phyloP scores from a whole-genome alignment of 2,797 vertebrate genomes.

The Emys orbicularis region DNA sequence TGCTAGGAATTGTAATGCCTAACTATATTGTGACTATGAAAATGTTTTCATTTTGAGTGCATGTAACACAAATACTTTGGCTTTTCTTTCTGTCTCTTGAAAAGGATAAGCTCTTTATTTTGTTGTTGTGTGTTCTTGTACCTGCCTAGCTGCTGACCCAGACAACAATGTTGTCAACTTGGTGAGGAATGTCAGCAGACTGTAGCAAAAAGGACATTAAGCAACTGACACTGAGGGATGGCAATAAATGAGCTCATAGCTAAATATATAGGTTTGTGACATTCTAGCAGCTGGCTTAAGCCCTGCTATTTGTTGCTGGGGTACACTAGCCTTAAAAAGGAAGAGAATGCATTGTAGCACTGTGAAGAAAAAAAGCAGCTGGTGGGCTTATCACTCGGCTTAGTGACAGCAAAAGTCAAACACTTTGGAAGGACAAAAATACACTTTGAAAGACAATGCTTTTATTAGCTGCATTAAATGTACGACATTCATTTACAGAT shows the following conservation, averaged over 20 bases:
- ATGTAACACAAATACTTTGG: conserved; percentile 23
- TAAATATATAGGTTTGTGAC: conserved; percentile 84
- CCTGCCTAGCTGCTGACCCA: conserved; percentile 19
- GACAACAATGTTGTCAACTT: conserved; percentile 8
- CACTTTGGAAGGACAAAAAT: conserved; percentile 75
- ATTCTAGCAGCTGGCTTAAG: conserved; percentile 77
- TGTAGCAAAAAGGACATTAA: conserved; percentile 62
- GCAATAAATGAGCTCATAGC: conserved; percentile 81
- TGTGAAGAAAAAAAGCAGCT: conserved; percentile 83
- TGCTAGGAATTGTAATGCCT: not conserved
- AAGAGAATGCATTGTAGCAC: conserved; percentile 85
- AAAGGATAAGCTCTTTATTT: conserved; percentile 37
- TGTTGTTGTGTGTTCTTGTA: conserved; percentile 46
- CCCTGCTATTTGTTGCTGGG: conserved; percentile 77
- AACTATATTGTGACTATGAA: not conserved
- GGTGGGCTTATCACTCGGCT: conserved; percentile 89
- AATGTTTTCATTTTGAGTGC: not conserved
- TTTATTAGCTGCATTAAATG: conserved; percentile 39
- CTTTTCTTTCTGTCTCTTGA: conserved; percentile 31
- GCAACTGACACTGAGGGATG: conserved; percentile 66
- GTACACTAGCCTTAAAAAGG: conserved; percentile 82
- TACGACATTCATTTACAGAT: not conserved
- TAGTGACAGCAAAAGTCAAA: conserved; percentile 93
- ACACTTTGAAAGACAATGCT: conserved; percentile 65
- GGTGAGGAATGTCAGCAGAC: conserved; percentile 59